These are phyloP conservation scores for Lampris megalopsis DNA, from an alignment of 2,113 vertebrate genomes.

Conservation along the genomic window DNA sequence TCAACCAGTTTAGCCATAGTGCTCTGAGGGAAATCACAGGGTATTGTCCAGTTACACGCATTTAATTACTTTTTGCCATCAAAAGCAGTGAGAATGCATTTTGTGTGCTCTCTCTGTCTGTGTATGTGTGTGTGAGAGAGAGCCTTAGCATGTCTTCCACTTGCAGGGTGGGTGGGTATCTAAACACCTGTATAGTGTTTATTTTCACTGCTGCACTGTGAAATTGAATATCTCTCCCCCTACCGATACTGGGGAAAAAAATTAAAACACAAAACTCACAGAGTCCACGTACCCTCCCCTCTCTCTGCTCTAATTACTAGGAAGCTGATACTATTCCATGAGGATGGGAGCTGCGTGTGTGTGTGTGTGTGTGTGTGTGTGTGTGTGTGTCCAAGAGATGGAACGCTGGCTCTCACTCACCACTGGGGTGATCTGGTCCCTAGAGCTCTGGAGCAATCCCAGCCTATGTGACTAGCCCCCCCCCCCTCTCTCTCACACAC, in stretches of 20 bases:
- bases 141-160: background rate
- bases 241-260: constrained; percentile 40
- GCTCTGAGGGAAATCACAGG: constrained; percentile 26
- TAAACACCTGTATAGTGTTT: constrained; percentile 61
- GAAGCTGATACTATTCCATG: constrained; percentile 55
- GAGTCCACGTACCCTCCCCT: background rate
- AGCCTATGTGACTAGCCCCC: constrained; percentile 18
- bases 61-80: constrained; percentile 38
- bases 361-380: constrained; percentile 17
- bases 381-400: constrained; percentile 31
- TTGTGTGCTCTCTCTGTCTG: constrained; percentile 26
- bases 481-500: background rate
- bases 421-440: constrained; percentile 60
- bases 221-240: constrained; percentile 60
- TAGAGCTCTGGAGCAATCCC: constrained; percentile 53
- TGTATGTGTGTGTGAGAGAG: background rate
- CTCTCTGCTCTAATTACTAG: constrained; percentile 72
- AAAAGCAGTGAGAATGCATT: constrained; percentile 2
- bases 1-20: background rate
- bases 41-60: background rate
- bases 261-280: constrained; percentile 19
- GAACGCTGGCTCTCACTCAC: constrained; percentile 55
- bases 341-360: constrained; percentile 36
- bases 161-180: constrained; percentile 35
- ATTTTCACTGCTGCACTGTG: constrained; percentile 30